These are phyloP conservation scores for Anoura caudifer DNA, from an alignment of 2,113 vertebrate genomes.

Conservation along the genomic window DNA sequence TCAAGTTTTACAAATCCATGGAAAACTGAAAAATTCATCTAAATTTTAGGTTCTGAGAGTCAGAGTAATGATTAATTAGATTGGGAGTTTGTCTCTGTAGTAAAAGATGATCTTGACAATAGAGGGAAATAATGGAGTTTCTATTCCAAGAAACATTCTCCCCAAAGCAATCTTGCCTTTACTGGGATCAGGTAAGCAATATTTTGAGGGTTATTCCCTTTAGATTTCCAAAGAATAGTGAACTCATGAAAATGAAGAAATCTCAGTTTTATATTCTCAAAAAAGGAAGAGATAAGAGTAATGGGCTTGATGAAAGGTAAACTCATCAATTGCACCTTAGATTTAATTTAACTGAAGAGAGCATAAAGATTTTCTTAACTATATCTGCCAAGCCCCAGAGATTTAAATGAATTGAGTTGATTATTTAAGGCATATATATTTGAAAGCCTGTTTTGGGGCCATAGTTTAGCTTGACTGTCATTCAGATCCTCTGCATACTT, in stretches of 20 bases:
- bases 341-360: slow-evolving; percentile 42
- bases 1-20: neutral
- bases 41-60: slow-evolving; percentile 38
- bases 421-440: neutral
- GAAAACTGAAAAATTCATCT: slow-evolving; percentile 24
- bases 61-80: slow-evolving; percentile 60
- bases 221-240: slow-evolving; percentile 29
- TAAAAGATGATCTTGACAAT: slow-evolving; percentile 59
- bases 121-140: slow-evolving; percentile 70
- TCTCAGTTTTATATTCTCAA: slow-evolving; percentile 35
- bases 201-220: slow-evolving; percentile 59
- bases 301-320: neutral
- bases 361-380: neutral
- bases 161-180: slow-evolving; percentile 66
- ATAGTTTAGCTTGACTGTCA: neutral
- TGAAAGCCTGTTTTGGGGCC: neutral
- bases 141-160: slow-evolving; percentile 70
- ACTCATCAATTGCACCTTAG: neutral
- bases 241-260: slow-evolving; percentile 34
- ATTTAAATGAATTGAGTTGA: neutral
- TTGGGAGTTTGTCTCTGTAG: slow-evolving; percentile 61
- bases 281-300: neutral
- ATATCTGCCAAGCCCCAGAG: neutral
- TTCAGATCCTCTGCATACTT: neutral
- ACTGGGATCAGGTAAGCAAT: slow-evolving; percentile 52